Percentiles rank a stretch among this genome's conserved stretches.
Conservation (phyloP, 2,888 invertebrate species). For the Drosophila subquinaria region DNA sequence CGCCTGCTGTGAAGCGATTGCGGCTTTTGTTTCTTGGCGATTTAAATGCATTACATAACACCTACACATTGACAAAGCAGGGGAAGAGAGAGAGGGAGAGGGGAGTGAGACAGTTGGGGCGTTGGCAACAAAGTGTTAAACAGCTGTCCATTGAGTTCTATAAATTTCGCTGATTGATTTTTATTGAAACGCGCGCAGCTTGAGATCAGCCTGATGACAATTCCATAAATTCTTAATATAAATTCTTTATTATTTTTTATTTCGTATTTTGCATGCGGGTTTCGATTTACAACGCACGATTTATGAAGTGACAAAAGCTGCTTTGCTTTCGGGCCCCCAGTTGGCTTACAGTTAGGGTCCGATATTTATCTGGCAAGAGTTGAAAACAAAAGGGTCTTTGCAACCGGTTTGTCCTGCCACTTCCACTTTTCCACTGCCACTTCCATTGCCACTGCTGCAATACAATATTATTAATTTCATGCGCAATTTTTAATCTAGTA, state of each 20-base stretch:
- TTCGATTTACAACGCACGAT: conserved; percentile 62
- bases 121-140: conserved; percentile 58
- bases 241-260: background rate
- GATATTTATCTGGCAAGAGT: conserved; percentile 32
- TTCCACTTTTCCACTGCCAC: conserved; percentile 11
- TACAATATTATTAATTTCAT: conserved; percentile 84
- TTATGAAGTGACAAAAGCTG: conserved; percentile 77
- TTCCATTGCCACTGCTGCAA: conserved; percentile 25
- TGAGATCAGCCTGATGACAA: conserved; percentile 69
- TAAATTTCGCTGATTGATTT: conserved; percentile 79
- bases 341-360: conserved; percentile 20
- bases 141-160: conserved; percentile 72
- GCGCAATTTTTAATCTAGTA: conserved; percentile 85
- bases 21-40: conserved; percentile 66
- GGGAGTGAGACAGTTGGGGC: background rate
- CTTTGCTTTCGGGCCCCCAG: conserved; percentile 14
- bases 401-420: conserved; percentile 56
- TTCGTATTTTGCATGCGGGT: conserved; percentile 55
- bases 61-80: conserved; percentile 66
- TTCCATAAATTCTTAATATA: conserved; percentile 58
- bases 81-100: background rate
- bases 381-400: conserved; percentile 23
- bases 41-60: conserved; percentile 72
- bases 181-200: conserved; percentile 80
- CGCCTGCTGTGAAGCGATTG: conserved; percentile 62